A percentile compares a stretch with the other conserved stretches of the same genome.
Conservation (phyloP, 1,140 invertebrate genomes). For the Philopotamus ludificatus region DNA sequence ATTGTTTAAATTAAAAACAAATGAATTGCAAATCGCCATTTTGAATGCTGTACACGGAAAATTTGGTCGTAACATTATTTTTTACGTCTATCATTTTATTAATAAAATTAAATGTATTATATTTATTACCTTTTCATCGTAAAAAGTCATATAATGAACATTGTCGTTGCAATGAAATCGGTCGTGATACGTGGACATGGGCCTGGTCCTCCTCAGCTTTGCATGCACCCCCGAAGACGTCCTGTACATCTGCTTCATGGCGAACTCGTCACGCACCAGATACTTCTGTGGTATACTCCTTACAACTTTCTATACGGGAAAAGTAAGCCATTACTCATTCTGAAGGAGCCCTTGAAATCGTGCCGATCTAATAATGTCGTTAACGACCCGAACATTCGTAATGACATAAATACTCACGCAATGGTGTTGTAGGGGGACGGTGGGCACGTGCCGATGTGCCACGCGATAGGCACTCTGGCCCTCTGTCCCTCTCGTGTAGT, state of each 20-base stretch:
- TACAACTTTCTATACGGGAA: too few relatives aligned
- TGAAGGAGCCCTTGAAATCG: too few relatives aligned
- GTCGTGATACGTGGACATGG: not conserved
- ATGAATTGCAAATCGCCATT: not conserved
- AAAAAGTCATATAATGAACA: constrained; percentile 3
- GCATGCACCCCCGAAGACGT: constrained; percentile 12
- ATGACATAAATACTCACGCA: constrained; percentile 28
- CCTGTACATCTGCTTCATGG: not conserved
- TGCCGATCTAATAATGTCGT: too few relatives aligned
- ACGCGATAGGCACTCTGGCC: constrained; percentile 46
- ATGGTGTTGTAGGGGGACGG: constrained; percentile 43
- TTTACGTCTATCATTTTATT: not conserved
- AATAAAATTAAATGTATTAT: not conserved
- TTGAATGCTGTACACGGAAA: not conserved
- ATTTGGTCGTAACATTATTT: not conserved
- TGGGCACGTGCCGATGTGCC: constrained; percentile 49
- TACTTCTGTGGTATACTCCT: too few relatives aligned
- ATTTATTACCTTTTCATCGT: not conserved
- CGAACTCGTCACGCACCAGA: not conserved
- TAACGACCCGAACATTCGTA: too few relatives aligned
- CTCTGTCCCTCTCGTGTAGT: constrained; percentile 53
- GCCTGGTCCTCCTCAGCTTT: not conserved
- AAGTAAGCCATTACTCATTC: too few relatives aligned
- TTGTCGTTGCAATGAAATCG: not conserved
- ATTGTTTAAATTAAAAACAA: too few relatives aligned